phyloP scores from a whole-genome alignment of 2,888 invertebrate genomes.

The Nebria brevicollis region DNA sequence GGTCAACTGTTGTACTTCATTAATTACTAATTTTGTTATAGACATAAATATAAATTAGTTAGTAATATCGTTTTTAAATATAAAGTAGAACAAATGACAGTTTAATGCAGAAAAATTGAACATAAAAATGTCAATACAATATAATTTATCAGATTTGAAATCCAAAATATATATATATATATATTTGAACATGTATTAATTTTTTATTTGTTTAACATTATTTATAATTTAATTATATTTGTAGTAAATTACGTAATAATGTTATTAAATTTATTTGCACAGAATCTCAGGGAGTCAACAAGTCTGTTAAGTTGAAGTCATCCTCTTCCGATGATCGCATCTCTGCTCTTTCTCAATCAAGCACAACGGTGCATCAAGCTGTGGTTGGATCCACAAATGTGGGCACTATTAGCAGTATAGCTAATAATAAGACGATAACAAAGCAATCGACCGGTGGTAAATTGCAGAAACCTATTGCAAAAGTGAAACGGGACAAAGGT shows the following conservation, averaged over 20 bases:
- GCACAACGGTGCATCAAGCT: slow-evolving; percentile 39
- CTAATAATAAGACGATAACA: slow-evolving; percentile 21
- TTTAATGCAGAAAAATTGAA: too few species aligned
- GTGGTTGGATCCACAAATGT: slow-evolving; percentile 75
- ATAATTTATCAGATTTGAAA: too few species aligned
- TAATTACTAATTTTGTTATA: too few species aligned
- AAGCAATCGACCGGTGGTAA: slow-evolving; percentile 48
- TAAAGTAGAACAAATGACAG: too few species aligned
- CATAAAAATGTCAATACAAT: too few species aligned
- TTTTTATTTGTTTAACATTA: background rate
- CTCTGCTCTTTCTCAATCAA: slow-evolving; percentile 10
- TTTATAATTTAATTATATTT: slow-evolving; percentile 11
- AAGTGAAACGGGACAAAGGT: slow-evolving; percentile 49
- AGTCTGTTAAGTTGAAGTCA: slow-evolving; percentile 46
- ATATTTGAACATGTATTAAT: too few species aligned
- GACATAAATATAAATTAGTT: too few species aligned
- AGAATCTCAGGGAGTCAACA: slow-evolving; percentile 47
- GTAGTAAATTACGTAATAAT: background rate
- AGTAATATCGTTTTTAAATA: too few species aligned
- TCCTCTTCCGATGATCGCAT: slow-evolving; percentile 30
- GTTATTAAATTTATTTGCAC: slow-evolving; percentile 26
- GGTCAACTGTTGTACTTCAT: too few species aligned
- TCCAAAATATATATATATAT: too few species aligned
- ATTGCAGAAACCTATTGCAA: slow-evolving; percentile 51
- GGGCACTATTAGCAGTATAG: slow-evolving; percentile 67